Conservation (phyloP, 1,140 invertebrate species). For the Polypedilum vanderplanki region DNA sequence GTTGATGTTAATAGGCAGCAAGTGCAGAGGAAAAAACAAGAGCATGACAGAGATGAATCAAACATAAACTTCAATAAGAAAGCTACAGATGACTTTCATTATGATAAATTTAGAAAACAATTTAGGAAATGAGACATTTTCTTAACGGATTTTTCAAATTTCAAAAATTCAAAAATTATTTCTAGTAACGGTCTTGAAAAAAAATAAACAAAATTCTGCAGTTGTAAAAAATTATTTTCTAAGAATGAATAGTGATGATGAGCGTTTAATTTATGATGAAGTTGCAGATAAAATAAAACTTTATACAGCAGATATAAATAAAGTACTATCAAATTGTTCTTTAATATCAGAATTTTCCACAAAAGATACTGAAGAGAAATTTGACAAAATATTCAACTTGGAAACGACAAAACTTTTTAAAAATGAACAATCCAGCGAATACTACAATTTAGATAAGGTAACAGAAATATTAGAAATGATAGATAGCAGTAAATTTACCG, state of each 20-base stretch:
- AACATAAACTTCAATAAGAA: slow-evolving; percentile 55
- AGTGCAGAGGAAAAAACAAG: slow-evolving; percentile 53
- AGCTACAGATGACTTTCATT: slow-evolving; percentile 95
- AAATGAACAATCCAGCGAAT: not conserved
- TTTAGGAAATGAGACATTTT: slow-evolving; percentile 65
- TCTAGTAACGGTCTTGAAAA: too few species aligned
- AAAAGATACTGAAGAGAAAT: not conserved
- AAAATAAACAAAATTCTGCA: too few species aligned
- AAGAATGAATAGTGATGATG: not conserved
- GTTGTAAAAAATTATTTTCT: too few species aligned
- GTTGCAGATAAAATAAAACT: not conserved
- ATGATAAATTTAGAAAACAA: slow-evolving; percentile 94
- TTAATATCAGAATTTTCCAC: not conserved
- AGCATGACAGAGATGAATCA: slow-evolving; percentile 46
- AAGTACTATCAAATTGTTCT: not conserved
- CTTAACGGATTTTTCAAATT: too few species aligned
- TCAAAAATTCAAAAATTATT: too few species aligned
- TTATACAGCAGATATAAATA: not conserved
- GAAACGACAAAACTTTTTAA: not conserved
- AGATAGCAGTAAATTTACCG: not conserved
- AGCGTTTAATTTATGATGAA: not conserved
- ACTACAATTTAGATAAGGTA: not conserved
- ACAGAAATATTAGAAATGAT: not conserved
- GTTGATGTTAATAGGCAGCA: slow-evolving; percentile 69
- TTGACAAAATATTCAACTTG: not conserved